Conservation (phyloP, 2,888 invertebrate genomes). For the Trisateles emortualis region DNA sequence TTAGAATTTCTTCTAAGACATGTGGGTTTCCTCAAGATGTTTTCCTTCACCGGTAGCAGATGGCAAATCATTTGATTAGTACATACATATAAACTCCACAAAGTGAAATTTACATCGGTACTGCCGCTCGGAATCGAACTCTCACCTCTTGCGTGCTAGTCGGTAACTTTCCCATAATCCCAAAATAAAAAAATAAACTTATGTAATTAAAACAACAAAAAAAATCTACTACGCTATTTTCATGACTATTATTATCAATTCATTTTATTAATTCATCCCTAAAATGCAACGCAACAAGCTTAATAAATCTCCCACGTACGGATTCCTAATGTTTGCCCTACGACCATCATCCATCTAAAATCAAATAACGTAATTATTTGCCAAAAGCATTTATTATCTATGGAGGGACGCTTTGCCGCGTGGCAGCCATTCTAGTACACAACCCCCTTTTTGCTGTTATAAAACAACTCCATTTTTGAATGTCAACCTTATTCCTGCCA, state of each 20-base stretch:
- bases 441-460: conserved; percentile 30
- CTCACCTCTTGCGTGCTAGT: too few relatives aligned
- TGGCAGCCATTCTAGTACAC: conserved; percentile 59
- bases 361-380: conserved; percentile 86
- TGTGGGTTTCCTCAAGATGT: too few relatives aligned
- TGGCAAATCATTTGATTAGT: too few relatives aligned
- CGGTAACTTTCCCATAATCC: too few relatives aligned
- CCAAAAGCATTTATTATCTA: conserved; percentile 84
- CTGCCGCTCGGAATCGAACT: too few relatives aligned
- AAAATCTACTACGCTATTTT: background rate
- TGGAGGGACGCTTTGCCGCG: conserved; percentile 76
- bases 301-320: conserved; percentile 76
- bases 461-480: conserved; percentile 8
- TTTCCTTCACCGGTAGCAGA: too few relatives aligned
- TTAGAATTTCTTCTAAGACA: too few relatives aligned
- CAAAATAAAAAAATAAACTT: too few relatives aligned
- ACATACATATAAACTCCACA: too few relatives aligned
- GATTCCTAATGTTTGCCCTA: conserved; percentile 68
- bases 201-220: too few relatives aligned
- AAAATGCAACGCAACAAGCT: conserved; percentile 49
- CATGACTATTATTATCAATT: background rate
- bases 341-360: conserved; percentile 84
- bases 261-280: conserved; percentile 20
- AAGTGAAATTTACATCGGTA: too few relatives aligned
- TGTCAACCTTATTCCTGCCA: background rate